These are phyloP conservation scores for Neolamprologus kungweensis DNA, from an alignment of 2,113 vertebrate species.

Conservation along the genomic window DNA sequence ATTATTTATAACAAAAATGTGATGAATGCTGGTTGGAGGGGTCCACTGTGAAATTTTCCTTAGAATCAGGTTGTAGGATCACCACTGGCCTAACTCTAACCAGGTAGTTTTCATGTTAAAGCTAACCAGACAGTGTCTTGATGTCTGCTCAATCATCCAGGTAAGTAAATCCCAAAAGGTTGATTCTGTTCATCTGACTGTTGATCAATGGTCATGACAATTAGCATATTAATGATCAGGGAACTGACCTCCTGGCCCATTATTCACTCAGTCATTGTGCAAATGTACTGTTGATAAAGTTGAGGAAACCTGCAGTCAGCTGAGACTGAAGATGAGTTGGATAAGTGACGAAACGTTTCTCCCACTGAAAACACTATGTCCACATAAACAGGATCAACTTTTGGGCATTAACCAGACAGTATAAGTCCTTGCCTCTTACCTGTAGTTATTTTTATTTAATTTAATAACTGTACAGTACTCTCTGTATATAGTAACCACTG, in stretches of 20 bases:
- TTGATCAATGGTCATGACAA: not conserved
- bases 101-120: not conserved
- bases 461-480: too few species aligned
- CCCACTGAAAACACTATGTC: fast-evolving
- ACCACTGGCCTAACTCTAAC: not conserved
- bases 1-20: not conserved
- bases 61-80: not conserved
- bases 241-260: not conserved
- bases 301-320: too few species aligned
- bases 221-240: not conserved
- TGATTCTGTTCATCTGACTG: not conserved
- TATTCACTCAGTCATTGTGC: not conserved
- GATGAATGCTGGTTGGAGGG: not conserved
- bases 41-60: not conserved
- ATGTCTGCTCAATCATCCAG: not conserved
- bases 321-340: too few species aligned
- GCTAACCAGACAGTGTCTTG: not conserved
- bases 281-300: too few species aligned
- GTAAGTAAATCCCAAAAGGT: not conserved
- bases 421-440: too few species aligned
- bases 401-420: too few species aligned
- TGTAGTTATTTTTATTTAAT: too few species aligned
- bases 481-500: too few species aligned
- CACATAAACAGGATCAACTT: not conserved
- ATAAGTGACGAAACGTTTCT: too few species aligned